Base-by-base conservation (phyloP, 2,888 invertebrate genomes). In the Lasioglossum malachurum region DNA sequence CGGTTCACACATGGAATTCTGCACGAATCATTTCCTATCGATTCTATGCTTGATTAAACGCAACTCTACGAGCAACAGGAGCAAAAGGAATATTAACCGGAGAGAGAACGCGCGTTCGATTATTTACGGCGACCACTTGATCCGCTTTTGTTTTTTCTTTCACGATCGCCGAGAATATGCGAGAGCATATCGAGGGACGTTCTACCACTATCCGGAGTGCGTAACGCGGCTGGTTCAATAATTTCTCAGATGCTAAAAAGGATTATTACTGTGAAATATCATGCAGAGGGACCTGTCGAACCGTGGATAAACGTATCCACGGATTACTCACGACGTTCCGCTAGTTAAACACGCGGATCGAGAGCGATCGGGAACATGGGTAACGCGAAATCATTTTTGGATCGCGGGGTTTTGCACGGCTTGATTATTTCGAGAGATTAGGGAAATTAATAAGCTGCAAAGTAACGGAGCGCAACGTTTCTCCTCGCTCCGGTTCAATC, bases 351-450 rank as follows among this genome's bases (percentile, higher is more conserved):
- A 80, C 46, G 67, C 49, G 79, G 72, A 76, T 80, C 83, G 74
- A 74, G 53, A 69, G 41, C 78, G 78, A 75, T 75, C 53, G 19
- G 64, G 69, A 53, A 60, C 71, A 75, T 67, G 80, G 82, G 83
- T 82, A 90, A 87, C 72, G 78, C 53, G 75, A 83, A 84, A 79
- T 88, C 90, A 87, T 88, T 82, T 77, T 80, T 83, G 64, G 74
- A 83, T 82, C 83, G 35, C 75, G 46, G 57, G 1, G 19, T 19
- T 31, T 31, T 31, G 7, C 31, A 64, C 31, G 64, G 31, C 31
- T 64, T 64, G 10, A 57, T 64, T 31, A 16, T 64, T 27, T 64
- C 14, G 19, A 0, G 16, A 31, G 31, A 31, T 31, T 64, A 38
- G 23, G 4, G 8, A 35, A 69, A 69, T 69, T 69, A 69, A 69